Evolutionary conservation across 1,140 invertebrate genomes (phyloP).

Genomic region (Sogatella furcifera): DNA sequence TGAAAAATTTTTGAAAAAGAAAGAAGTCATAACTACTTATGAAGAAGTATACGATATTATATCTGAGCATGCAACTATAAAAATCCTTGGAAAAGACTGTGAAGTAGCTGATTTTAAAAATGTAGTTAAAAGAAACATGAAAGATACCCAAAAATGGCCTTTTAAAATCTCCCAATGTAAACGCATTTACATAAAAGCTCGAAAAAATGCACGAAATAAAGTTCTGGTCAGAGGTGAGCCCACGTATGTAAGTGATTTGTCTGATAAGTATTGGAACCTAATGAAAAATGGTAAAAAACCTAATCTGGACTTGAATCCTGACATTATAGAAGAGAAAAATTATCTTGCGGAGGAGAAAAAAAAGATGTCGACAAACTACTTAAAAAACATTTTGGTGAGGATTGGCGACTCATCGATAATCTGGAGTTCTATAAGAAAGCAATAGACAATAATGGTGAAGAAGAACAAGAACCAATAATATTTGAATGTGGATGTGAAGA

Average conservation of each 20-base stretch:
- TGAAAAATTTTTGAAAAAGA: slow-evolving; percentile 21
- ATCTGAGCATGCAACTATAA: slow-evolving; percentile 8
- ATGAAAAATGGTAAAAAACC: background rate
- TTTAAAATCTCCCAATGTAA: slow-evolving; percentile 16
- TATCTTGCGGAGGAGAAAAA: too few species aligned
- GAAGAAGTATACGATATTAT: slow-evolving; percentile 12
- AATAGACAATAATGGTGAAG: too few species aligned
- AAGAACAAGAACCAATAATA: too few species aligned
- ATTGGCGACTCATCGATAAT: too few species aligned
- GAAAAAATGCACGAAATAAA: slow-evolving; percentile 2
- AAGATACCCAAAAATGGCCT: slow-evolving; percentile 5
- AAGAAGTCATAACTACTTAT: slow-evolving; percentile 18
- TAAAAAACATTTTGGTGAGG: too few species aligned
- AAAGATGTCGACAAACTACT: too few species aligned
- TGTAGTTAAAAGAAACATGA: background rate
- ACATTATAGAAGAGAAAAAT: background rate
- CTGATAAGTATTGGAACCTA: background rate
- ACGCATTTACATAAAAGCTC: slow-evolving; percentile 8
- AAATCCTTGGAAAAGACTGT: slow-evolving; percentile 5
- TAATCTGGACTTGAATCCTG: background rate
- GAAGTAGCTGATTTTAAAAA: slow-evolving; percentile 10
- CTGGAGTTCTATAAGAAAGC: too few species aligned
- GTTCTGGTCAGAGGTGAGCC: slow-evolving; percentile 10
- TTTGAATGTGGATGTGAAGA: too few species aligned
- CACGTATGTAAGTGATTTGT: background rate